These are phyloP conservation scores for Fringilla coelebs DNA, from an alignment of 2,797 vertebrate species.

Conservation along the genomic window DNA sequence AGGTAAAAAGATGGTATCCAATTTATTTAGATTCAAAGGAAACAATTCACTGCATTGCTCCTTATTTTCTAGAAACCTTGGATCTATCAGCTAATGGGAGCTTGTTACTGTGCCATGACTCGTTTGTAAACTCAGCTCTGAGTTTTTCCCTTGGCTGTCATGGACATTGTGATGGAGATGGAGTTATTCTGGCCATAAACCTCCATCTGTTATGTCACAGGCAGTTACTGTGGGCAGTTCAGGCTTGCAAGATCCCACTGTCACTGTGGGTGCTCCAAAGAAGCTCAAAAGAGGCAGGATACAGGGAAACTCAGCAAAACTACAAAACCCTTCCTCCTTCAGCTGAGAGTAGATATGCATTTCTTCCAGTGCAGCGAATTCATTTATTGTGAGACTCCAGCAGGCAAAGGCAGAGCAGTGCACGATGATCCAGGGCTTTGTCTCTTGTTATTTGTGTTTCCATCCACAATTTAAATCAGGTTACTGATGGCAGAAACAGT, in stretches of 20 bases:
- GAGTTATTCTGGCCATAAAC: background rate
- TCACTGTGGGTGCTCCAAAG: background rate
- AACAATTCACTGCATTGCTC: background rate
- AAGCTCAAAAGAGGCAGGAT: background rate
- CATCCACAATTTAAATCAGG: background rate
- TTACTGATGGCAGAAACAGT: background rate
- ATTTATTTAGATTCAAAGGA: background rate
- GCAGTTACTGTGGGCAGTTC: background rate
- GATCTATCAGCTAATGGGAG: background rate
- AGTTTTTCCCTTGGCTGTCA: background rate
- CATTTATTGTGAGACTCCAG: background rate
- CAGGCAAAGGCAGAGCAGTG: background rate
- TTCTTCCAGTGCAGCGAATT: background rate
- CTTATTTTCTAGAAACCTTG: background rate
- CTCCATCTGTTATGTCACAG: background rate
- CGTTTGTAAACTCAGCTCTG: background rate
- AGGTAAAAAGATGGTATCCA: background rate
- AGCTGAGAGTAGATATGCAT: fast-evolving
- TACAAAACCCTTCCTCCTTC: background rate
- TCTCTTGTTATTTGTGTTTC: background rate
- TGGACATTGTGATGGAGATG: background rate
- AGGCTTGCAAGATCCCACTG: background rate
- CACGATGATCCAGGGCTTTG: background rate
- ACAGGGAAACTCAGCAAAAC: background rate
- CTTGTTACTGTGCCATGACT: background rate